These are phyloP conservation scores for Scotopteryx bipunctaria DNA, from an alignment of 2,888 invertebrate genomes.

Conservation along the genomic window DNA sequence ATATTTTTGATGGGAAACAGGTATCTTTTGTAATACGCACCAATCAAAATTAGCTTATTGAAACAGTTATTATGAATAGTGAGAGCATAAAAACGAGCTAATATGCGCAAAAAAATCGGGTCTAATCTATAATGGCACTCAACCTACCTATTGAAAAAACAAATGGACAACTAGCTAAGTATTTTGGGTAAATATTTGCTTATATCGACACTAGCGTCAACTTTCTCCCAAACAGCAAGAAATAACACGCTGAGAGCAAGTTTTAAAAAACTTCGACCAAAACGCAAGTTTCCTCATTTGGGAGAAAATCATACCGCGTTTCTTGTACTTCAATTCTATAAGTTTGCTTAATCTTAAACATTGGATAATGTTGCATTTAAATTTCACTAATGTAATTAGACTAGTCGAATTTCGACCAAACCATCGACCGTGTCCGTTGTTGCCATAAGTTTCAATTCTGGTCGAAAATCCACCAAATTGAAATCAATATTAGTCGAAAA, in stretches of 20 bases:
- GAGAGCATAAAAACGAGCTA: too few species aligned
- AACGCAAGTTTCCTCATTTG: too few species aligned
- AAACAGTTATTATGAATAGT: too few species aligned
- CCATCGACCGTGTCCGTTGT: constrained; percentile 41
- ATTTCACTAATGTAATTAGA: constrained; percentile 37
- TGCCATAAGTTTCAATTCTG: constrained; percentile 30
- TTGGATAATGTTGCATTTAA: constrained; percentile 68
- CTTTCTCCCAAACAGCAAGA: constrained; percentile 35
- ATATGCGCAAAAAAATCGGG: not conserved
- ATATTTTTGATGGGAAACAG: too few species aligned
- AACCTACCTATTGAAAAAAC: constrained; percentile 61
- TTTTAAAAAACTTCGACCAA: constrained; percentile 27
- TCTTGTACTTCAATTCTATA: constrained; percentile 65
- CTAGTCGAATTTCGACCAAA: constrained; percentile 41
- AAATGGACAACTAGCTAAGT: constrained; percentile 75
- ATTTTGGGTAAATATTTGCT: constrained; percentile 75
- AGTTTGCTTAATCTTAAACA: constrained; percentile 68
- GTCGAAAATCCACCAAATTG: constrained; percentile 27
- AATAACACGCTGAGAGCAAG: constrained; percentile 43
- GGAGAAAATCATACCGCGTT: constrained; percentile 35
- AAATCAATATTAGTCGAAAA: too few species aligned
- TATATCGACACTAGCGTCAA: constrained; percentile 59
- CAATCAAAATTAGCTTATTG: too few species aligned
- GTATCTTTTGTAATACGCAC: too few species aligned
- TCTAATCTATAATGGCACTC: constrained; percentile 9